Base-by-base conservation (phyloP, 2,797 vertebrate species). In the Octomys mimax region DNA sequence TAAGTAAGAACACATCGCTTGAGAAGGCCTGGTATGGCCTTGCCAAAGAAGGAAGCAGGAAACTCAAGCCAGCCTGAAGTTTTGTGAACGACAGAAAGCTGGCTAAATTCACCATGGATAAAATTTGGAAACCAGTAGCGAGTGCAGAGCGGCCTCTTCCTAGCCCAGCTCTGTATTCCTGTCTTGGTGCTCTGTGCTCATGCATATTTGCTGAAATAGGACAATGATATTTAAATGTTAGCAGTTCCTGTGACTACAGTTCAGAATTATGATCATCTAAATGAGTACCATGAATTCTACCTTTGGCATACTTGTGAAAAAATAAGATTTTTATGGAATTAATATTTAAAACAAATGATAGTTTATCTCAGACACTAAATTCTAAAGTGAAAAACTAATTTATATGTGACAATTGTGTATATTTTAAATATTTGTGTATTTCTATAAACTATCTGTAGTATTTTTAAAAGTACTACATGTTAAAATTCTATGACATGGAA, bases 1-100 rank as follows among this genome's bases (percentile, higher is more conserved):
- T 97, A 96, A 97, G 73, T 97, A 94, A 97, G 95, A 98, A 96
- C 94, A 97, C 94, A 94, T 94, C 97, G 95, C 93, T 94, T 96
- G 90, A 97, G 94, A 95, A 94, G 82, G 66, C 86, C 92, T 94
- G 95, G 71, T 84, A 26, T 46, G 46, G 49, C 77, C 85, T 95
- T 97, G 96, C 96, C 97, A 96, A 94, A 92, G 96, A 95, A 95
- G 92, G 97, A 96, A 92, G 95, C 86, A 82, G 87, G 91, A 94
- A 96, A 97, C 82, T 90, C 64, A 94, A 96, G 96, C 89, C 95
- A 97, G 94, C 94, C 52, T 93, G 54, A 77, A 92, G 71, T 94
- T 97, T 90, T 59, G 82, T 89, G 87, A 97, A 87, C 82, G 96
- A 83, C 96, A 92, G 93, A 97, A 97, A 97, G 93, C 92, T 94